Evolutionary conservation across 2,113 vertebrate species (phyloP), one percentile per base, ranked within the genome.

Genomic region (Microtus pennsylvanicus): DNA sequence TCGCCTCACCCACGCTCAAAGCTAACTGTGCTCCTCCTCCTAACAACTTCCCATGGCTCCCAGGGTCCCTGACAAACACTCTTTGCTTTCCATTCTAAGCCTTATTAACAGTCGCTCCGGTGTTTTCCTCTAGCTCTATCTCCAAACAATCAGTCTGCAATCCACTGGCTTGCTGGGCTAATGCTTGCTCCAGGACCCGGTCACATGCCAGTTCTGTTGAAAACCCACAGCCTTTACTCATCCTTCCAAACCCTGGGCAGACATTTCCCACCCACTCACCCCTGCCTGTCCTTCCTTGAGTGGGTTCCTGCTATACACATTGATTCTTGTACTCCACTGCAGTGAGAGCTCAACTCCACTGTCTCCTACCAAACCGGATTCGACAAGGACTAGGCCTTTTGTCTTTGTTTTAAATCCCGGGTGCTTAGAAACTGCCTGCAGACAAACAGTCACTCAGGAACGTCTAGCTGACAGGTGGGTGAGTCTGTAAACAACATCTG

Each of bases 401-500:
- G 95, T 97, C 95, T 97, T 97, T 98, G 96, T 88, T 94, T 96
- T 90, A 86, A 95, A 89, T 96, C 91, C 63, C 96, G n/a, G 42
- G 90, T 93, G 86, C 95, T 96, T 88, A 95, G 95, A 91, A 78
- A 87, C 94, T 0, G 90, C 92, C 94, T 91, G 94, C 89, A 95
- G 96, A 97, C 90, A 92, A 93, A 94, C 86, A 92, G 96, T 96
- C 94, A 70, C 97, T 94, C 67, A 26, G 96, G 76, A 95, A 70
- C 13, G 45, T 89, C 92, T 93, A 74, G 88, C 96, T 96, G 97
- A 96, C 97, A 97, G 97, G 97, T 95, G 97, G 96, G 90, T 35
- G 67, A 93, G 93, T 90, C 8, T 35, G 92, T 95, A 97, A 97
- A 97, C 97, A 97, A 95, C 97, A 97, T 92, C 96, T 96, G 96